phyloP scores from a whole-genome alignment of 2,113 vertebrate genomes.

The Dermatemys mawii region DNA sequence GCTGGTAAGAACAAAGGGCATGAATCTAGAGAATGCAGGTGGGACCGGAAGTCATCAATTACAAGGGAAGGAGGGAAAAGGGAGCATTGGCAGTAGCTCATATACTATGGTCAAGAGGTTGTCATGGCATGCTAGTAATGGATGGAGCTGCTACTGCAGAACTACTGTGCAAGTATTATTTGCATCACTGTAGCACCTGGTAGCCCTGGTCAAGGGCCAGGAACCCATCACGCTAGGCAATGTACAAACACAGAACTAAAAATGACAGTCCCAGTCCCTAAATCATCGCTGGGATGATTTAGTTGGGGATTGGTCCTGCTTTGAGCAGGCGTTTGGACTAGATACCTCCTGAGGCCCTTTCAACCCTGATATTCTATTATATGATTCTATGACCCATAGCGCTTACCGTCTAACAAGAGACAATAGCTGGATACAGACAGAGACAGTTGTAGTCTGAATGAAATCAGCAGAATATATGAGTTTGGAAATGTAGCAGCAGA shows the following conservation, averaged over 20 bases:
- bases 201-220: not conserved
- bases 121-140: not conserved
- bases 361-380: too few species aligned
- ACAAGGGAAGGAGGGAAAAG: not conserved
- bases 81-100: not conserved
- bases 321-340: too few species aligned
- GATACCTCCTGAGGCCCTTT: too few species aligned
- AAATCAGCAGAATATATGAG: not conserved
- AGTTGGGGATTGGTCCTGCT: too few species aligned
- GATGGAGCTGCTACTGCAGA: not conserved
- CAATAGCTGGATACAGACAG: not conserved
- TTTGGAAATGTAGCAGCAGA: not conserved
- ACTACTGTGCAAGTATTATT: not conserved
- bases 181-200: not conserved
- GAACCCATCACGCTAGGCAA: not conserved
- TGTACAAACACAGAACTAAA: not conserved
- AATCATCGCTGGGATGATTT: too few species aligned
- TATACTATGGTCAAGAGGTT: not conserved
- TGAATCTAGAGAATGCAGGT: not conserved
- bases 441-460: not conserved
- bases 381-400: not conserved
- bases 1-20: not conserved
- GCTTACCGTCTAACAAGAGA: not conserved
- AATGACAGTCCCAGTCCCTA: not conserved
- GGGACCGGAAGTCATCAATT: not conserved